phyloP scores from a whole-genome alignment of 2,888 invertebrate genomes.

The Syritta pipiens region DNA sequence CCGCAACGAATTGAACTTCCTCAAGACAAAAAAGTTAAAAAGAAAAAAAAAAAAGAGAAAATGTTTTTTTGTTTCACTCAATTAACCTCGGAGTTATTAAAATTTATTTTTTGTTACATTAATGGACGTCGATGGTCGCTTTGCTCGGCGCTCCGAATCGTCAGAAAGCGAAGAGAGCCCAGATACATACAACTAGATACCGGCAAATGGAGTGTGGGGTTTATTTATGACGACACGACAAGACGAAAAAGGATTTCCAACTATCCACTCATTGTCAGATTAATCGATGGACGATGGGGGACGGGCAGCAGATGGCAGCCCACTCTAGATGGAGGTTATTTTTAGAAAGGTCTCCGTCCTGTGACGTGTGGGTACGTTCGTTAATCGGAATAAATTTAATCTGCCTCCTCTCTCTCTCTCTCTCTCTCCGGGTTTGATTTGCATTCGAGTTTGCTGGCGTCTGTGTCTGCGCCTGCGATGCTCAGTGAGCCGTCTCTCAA shows the following conservation, averaged over 20 bases:
- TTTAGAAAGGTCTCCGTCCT: constrained; percentile 42
- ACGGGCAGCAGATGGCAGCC: constrained; percentile 1
- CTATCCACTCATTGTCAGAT: constrained; percentile 46
- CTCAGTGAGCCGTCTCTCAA: constrained; percentile 42
- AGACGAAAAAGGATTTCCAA: constrained; percentile 13
- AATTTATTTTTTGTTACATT: constrained; percentile 5
- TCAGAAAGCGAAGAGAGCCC: background rate
- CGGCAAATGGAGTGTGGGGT: constrained; percentile 1
- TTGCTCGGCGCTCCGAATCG: constrained; percentile 54
- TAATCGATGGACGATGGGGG: constrained; percentile 26
- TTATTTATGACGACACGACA: too few relatives aligned
- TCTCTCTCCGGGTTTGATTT: constrained; percentile 54
- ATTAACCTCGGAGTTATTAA: constrained; percentile 54
- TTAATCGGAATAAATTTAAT: constrained; percentile 49
- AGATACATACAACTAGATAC: constrained; percentile 9
- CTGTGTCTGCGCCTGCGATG: background rate
- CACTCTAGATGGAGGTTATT: constrained; percentile 35
- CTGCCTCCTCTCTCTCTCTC: constrained; percentile 51
- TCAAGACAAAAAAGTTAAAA: background rate
- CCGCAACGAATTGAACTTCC: background rate
- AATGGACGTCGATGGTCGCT: constrained; percentile 31
- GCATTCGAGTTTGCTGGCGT: constrained; percentile 26
- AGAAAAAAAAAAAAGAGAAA: constrained; percentile 9
- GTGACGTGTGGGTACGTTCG: constrained; percentile 21
- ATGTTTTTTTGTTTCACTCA: constrained; percentile 56